These are phyloP conservation scores for Erpetoichthys calabaricus DNA, from an alignment of 2,797 vertebrate species.

Conservation along the genomic window DNA sequence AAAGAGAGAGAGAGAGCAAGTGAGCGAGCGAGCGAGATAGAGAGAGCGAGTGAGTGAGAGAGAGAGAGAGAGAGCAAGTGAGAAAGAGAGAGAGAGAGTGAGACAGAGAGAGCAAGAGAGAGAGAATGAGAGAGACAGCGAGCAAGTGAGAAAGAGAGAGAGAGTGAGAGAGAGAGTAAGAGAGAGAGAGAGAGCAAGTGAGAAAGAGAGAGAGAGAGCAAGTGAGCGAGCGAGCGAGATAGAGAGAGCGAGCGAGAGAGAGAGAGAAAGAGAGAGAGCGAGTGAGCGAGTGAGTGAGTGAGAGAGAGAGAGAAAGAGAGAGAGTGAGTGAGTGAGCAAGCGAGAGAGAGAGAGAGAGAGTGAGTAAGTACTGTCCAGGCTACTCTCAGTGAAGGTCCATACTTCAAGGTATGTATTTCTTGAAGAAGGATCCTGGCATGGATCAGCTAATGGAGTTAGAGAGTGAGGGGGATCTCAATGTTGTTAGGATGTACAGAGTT, in stretches of 20 bases:
- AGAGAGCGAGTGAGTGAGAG: not conserved
- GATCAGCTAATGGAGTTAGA: no score
- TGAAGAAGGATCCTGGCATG: no score
- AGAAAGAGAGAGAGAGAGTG: not conserved
- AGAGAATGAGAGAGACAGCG: not conserved
- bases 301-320: not conserved
- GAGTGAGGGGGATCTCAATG: no score
- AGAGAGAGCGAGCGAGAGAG: not conserved
- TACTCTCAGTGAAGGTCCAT: no score
- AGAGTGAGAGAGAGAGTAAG: not conserved
- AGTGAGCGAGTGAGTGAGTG: not conserved
- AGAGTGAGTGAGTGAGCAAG: not conserved
- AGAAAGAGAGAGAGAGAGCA: not conserved
- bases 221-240: no score
- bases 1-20: no score
- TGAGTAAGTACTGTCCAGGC: no score
- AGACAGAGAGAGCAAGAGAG: not conserved
- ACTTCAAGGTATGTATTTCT: no score
- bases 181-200: not conserved
- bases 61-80: not conserved
- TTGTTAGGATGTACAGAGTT: no score
- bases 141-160: not conserved
- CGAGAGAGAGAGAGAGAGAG: not conserved
- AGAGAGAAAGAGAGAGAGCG: not conserved
- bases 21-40: not conserved